Evolutionary conservation across 2,797 vertebrate species (phyloP), one percentile per base, ranked within the genome.

Genomic region (Gymnodraco acuticeps): DNA sequence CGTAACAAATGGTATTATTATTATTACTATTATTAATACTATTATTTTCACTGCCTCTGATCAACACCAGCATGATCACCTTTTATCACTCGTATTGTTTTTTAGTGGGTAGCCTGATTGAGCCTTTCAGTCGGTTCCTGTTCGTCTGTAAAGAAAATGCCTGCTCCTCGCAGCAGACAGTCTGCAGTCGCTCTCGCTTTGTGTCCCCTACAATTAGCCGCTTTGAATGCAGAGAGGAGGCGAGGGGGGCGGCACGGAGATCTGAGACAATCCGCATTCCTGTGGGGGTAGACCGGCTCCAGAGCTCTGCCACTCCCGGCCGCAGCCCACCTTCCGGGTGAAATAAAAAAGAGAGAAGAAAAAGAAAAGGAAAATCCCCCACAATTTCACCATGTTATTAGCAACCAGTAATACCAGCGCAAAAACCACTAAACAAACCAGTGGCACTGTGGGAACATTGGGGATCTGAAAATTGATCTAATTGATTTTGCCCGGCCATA

Each of bases 281-380:
- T 97, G 97, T 96, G 97, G 97, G 96, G 96, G 96, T 95, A 94
- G 95, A 95, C 92, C 93, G 96, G 95, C 96, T 97, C 97, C 97
- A 96, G 95, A 89, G 93, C 96, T 93, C 90, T 94, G 95, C 95
- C 96, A 87, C 95, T 94, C 92, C 92, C 92, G 91, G 90, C 92
- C 86, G 81, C 93, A 92, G 88, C 92, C 93, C 93, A 94, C 92
- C 94, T 93, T 94, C 91, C 90, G 88, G 91, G 90, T 88, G 84
- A 86, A 88, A 85, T 66, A 42, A 61, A 75, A 83, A 72, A 64
- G 31, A 62, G 3, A 43, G 41, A 45, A 31, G 53, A 43, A 59
- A 23, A 23, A 33, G 38, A 20, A 38, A 10, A 31, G 47, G 70
- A 82, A 86, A 88, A 85, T 80, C 78, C 83, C 91, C 66, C 90